phyloP scores from a whole-genome alignment of 2,888 invertebrate species.

The Drosophila monieri region DNA sequence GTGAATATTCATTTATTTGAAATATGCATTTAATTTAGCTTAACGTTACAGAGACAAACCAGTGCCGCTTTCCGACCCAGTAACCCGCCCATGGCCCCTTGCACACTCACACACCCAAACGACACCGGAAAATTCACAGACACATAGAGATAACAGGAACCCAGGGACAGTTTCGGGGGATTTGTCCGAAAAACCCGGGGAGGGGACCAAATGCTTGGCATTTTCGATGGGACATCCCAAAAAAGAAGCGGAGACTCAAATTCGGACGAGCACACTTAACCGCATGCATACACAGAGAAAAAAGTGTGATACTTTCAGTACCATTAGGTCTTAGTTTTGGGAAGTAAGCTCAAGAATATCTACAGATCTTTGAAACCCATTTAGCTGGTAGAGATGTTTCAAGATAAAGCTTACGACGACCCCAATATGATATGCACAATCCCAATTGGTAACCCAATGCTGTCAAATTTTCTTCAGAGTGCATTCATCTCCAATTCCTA shows the following conservation, averaged over 20 bases:
- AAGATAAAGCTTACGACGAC: background rate
- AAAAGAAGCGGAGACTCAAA: constrained; percentile 4
- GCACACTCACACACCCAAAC: constrained; percentile 51
- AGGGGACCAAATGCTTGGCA: constrained; percentile 66
- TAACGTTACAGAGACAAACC: constrained; percentile 39
- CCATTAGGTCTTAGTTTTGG: background rate
- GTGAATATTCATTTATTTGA: constrained; percentile 30
- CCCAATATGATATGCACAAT: constrained; percentile 1
- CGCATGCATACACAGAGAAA: constrained; percentile 13
- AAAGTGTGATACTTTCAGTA: background rate
- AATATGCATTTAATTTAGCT: constrained; percentile 34
- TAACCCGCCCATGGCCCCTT: constrained; percentile 44
- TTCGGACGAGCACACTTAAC: constrained; percentile 16
- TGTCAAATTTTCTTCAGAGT: background rate
- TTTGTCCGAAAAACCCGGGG: background rate
- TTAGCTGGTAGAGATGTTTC: background rate
- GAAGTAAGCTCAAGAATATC: background rate
- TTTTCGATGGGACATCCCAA: constrained; percentile 56
- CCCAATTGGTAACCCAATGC: background rate
- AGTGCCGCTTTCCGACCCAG: constrained; percentile 70
- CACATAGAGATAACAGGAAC: constrained; percentile 15
- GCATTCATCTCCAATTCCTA: constrained; percentile 10
- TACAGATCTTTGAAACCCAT: background rate
- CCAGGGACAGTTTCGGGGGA: constrained; percentile 3
- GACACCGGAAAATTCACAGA: constrained; percentile 37